Conservation (phyloP, 2,888 invertebrate genomes). For the Hofmannophila pseudospretella region DNA sequence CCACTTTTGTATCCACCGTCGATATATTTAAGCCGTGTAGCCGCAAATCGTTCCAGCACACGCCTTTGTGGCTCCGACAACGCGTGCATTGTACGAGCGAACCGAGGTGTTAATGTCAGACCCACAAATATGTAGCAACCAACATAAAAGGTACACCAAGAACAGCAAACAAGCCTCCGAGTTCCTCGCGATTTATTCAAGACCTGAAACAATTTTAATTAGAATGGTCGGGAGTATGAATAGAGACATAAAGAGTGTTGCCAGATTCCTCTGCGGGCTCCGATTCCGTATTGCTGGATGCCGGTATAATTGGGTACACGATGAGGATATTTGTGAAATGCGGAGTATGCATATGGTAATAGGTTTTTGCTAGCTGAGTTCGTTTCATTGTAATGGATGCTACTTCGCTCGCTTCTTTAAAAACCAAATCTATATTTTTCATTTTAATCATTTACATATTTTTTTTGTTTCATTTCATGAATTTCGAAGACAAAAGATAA, state of each 20-base stretch:
- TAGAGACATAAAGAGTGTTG: conserved; percentile 54
- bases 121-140: conserved; percentile 50
- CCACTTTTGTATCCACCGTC: conserved; percentile 31
- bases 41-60: conserved; percentile 47
- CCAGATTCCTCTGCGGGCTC: conserved; percentile 31
- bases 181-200: conserved; percentile 47
- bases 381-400: conserved; percentile 4
- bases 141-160: conserved; percentile 44
- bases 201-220: conserved; percentile 61
- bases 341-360: conserved; percentile 25
- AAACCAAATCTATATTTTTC: no score
- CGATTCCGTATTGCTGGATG: conserved; percentile 44
- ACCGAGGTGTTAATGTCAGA: conserved; percentile 49
- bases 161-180: conserved; percentile 35
- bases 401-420: no score
- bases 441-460: no score
- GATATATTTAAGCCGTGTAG: conserved; percentile 54
- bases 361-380: neutral
- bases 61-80: conserved; percentile 46
- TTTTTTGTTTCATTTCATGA: no score
- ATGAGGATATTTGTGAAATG: conserved; percentile 49
- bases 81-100: conserved; percentile 41
- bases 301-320: conserved; percentile 59
- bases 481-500: no score
- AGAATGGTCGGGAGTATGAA: conserved; percentile 50